Evolutionary conservation across 1,140 invertebrate genomes (phyloP), one percentile per base, ranked within the genome.

Genomic region (Helicoverpa armigera): DNA sequence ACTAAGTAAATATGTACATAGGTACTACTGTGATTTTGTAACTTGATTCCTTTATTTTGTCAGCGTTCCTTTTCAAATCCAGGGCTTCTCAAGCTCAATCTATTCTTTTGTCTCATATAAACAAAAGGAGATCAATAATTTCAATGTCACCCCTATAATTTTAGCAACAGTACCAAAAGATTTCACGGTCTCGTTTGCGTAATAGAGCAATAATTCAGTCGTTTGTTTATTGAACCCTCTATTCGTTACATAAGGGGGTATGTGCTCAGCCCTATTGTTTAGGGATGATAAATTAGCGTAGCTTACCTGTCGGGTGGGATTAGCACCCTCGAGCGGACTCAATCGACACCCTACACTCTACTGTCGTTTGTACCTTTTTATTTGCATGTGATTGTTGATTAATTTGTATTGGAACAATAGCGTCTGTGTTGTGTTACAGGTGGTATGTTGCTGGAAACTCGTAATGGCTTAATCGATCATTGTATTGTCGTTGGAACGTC

Each of bases 281-380:
- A 79, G 89, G 88, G 86, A 93, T 93, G 90, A 93, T 93, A 92
- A 93, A 93, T 93, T 93, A 92, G 89, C 86, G 51, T 65, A 89
- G 91, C 90, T 92, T 92, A 93, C 91, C 91, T 93, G 91, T 90
- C 91, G 87, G 43, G 79, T 80, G 74, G 92, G 91, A 91, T 92
- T 91, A 93, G 85, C 79, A 79, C 86, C 89, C 88, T 72, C 83
- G 84, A 80, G 80, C 85, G 80, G 83, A 86, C 86, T 88, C 82
- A 76, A 89, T 90, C 85, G 82, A 79, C 87, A 85, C 90, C 90
- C 89, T 35, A 35, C 35, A 35, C 78, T 87, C 86, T 79, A 76
- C n/a, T 85, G 75, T 80, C 80, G 82, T 86, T 87, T 87, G 84
- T 88, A 88, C 79, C 70, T 89, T 92, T 93, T 92, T 92, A 90